Conservation (phyloP, 1,140 invertebrate genomes). For the Calephelis nemesis region DNA sequence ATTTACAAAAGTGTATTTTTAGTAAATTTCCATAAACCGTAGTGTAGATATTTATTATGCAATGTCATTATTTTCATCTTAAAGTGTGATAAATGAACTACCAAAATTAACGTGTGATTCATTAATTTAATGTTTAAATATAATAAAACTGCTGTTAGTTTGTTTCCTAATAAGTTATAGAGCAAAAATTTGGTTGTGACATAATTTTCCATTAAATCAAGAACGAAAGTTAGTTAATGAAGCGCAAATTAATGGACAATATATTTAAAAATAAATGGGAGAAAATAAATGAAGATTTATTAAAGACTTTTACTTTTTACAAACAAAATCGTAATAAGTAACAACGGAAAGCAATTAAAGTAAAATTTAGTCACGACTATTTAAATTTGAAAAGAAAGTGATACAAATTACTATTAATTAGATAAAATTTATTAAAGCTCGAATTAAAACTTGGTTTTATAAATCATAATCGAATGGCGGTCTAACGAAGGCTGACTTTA, state of each 20-base stretch:
- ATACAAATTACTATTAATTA: constrained; percentile 13
- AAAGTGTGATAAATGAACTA: too few relatives aligned
- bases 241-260: neutral
- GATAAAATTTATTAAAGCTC: constrained; percentile 13
- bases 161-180: neutral
- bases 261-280: constrained; percentile 10
- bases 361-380: constrained; percentile 2
- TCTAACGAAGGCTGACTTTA: constrained; percentile 16
- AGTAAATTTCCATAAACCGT: too few relatives aligned
- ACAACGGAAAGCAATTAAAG: constrained; percentile 13
- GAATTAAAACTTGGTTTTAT: constrained; percentile 3
- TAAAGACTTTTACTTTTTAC: constrained; percentile 7
- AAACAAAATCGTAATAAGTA: constrained; percentile 14
- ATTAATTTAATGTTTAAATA: too few relatives aligned
- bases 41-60: too few relatives aligned
- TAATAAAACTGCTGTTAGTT: too few relatives aligned
- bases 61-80: too few relatives aligned
- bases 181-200: neutral
- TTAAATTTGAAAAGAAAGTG: constrained; percentile 16
- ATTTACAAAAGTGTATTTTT: too few relatives aligned
- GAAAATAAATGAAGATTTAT: constrained; percentile 6
- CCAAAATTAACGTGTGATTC: too few relatives aligned
- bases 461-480: constrained; percentile 12
- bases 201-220: neutral
- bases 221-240: constrained; percentile 3